Evolutionary conservation across 1,140 invertebrate genomes (phyloP).

Genomic region (Metopolophium dirhodum): DNA sequence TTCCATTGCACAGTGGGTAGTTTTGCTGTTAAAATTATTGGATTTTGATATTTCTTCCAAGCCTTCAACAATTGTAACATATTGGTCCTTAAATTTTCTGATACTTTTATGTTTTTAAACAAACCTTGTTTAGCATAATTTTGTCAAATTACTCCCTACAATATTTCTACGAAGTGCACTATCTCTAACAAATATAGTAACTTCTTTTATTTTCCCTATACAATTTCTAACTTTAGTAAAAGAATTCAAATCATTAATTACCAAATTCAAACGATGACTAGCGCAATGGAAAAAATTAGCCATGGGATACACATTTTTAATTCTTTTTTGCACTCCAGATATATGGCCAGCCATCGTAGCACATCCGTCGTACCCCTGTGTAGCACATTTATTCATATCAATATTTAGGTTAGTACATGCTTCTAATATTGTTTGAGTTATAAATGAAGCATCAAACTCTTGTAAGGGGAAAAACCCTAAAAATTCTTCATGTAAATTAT

Average conservation of each 20-base stretch:
- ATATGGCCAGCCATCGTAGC: conserved; percentile 61
- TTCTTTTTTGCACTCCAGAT: conserved; percentile 61
- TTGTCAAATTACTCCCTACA: no score
- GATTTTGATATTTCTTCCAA: conserved; percentile 11
- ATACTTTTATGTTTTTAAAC: neutral
- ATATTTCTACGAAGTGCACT: neutral
- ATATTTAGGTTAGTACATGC: neutral
- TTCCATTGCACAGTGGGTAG: no score
- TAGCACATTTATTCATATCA: conserved; percentile 58
- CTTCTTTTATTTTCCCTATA: neutral
- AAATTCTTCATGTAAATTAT: neutral
- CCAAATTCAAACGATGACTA: conserved; percentile 62
- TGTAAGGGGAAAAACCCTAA: neutral
- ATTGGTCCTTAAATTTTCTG: neutral
- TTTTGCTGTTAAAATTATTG: neutral
- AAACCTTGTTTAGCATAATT: conserved; percentile 7
- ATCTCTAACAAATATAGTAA: neutral
- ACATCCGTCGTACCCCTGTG: conserved; percentile 61
- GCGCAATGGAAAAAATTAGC: conserved; percentile 61
- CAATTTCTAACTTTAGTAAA: neutral
- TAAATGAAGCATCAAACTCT: neutral
- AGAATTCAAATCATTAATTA: conserved; percentile 42
- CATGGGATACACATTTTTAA: conserved; percentile 60
- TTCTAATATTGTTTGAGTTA: conserved; percentile 1
- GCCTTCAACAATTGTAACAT: neutral